Base-by-base conservation (phyloP, 1,140 invertebrate species). In the Thaumatotibia leucotreta region DNA sequence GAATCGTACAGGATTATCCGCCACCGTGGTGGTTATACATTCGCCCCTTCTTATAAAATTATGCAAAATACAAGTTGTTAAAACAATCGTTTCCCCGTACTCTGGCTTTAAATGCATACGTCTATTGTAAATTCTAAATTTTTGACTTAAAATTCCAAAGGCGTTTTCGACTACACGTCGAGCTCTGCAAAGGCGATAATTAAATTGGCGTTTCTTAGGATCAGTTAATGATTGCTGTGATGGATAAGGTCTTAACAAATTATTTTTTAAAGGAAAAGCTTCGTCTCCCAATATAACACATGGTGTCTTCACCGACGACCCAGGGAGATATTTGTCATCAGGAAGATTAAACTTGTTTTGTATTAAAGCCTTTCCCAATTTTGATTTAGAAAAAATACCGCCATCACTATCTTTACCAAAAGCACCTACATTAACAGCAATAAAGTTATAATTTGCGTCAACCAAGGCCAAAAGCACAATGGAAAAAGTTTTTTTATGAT, bases 381-480 rank as follows among this genome's bases (percentile, higher is more conserved):
- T 35, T 35, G 33, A 35, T 35, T 35, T 35, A n/a, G 33, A 35
- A 9, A 35, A 35, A 35, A 35, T 35, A 35, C 33, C 33, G 1
- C 33, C 33, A 35, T 35, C 33, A 35, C 33, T 35, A 4, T 35
- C 69, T 58, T 82, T 64, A 14, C 82, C 84, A 62, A 86, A 75
- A 9, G 63, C 49, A 22, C 83, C 81, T 24, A 83, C 69, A 68
- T 89, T 71, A n/a, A 67, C 67, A 64, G 80, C 80, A 58, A 74
- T 64, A 23, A 76, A 72, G 35, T 76, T 69, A 58, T 74, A 69
- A 45, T 74, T 61, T 8, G 67, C 65, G 27, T 76, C 68, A 20
- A 65, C 69, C 22, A 75, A 29, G 9, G 70, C 73, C 35, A 75
- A 50, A 23, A 73, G 33, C 17, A 71, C 68, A 27, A 69, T 62